Evolutionary conservation across 2,113 vertebrate species (phyloP), one percentile per base, ranked within the genome.

Genomic region (Uria aalge): DNA sequence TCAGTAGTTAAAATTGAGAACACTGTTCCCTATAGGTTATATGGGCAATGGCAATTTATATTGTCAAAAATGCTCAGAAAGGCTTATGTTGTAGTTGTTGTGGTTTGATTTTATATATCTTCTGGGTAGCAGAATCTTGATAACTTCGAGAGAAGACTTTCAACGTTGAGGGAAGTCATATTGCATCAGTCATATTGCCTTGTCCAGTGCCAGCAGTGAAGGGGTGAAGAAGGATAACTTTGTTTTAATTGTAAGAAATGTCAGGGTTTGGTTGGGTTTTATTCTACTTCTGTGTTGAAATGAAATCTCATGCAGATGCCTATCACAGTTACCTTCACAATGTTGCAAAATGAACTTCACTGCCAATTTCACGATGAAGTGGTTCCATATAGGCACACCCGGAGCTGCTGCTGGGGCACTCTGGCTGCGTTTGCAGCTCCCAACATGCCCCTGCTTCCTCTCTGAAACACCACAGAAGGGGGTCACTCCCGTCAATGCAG

Each of bases 361-460:
- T 87, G 89, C 63, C 50, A 59, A 41, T 90, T 96, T 94, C 67
- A 74, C 38, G 59, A 81, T 56, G 76, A 68, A 63, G 26, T 76
- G 84, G 32, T 34, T 82, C 75, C 26, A 2, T 40, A 22, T 8
- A 57, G 73, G 34, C 47, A 72, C 13, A n/a, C 14, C 40, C 24
- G 16, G n/a, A 40, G 2, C 1, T 0, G 0, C 30, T 86, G 66
- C 88, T 81, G 76, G 41, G 67, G 43, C 6, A 5, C 38, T 66
- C 45, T 4, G 1, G 87, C 84, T 4, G 0, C 26, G 13, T 86
- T 74, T 23, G 11, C n/a, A 21, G 30, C 38, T 89, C 66, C 8
- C 45, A 69, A 18, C 1, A 4, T 68, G 34, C 48, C n/a, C 9
- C 67, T 53, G 50, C 9, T 87, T 93, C 66, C 83, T 90, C 85